These are phyloP conservation scores for Clarias laeviceps DNA, from an alignment of 2,797 vertebrate species.

Conservation along the genomic window DNA sequence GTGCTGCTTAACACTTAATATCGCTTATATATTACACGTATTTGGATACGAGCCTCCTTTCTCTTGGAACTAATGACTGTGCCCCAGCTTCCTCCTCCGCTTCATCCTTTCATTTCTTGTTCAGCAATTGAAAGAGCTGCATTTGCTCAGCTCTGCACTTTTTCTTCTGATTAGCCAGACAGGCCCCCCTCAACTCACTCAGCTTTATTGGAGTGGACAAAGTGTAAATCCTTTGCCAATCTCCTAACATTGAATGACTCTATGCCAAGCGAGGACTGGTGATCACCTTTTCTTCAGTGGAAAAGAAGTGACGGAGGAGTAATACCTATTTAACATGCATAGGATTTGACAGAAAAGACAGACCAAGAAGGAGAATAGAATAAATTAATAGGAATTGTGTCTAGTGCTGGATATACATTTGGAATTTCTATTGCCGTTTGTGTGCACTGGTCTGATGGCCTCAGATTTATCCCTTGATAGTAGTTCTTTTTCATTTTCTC, in stretches of 20 bases:
- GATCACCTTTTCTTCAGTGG: conserved; percentile 8
- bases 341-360: background rate
- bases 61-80: conserved; percentile 6
- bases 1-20: conserved; percentile 32
- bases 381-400: background rate
- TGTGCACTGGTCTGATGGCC: background rate
- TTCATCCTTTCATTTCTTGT: conserved; percentile 13
- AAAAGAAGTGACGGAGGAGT: background rate
- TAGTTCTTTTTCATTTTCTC: conserved; percentile 23
- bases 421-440: background rate
- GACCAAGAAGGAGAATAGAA: background rate
- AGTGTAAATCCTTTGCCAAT: conserved; percentile 71
- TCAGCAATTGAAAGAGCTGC: conserved; percentile 25
- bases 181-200: conserved; percentile 57
- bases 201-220: conserved; percentile 64
- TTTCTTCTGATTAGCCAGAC: conserved; percentile 40
- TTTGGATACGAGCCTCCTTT: conserved; percentile 26
- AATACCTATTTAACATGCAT: conserved; percentile 17
- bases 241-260: conserved; percentile 67
- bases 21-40: conserved; percentile 18
- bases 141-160: conserved; percentile 45
- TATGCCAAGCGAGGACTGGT: conserved; percentile 61
- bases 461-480: conserved; percentile 5
- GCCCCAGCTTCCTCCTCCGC: background rate
- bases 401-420: background rate